phyloP scores from a whole-genome alignment of 2,797 vertebrate species.

The Cyclopterus lumpus region DNA sequence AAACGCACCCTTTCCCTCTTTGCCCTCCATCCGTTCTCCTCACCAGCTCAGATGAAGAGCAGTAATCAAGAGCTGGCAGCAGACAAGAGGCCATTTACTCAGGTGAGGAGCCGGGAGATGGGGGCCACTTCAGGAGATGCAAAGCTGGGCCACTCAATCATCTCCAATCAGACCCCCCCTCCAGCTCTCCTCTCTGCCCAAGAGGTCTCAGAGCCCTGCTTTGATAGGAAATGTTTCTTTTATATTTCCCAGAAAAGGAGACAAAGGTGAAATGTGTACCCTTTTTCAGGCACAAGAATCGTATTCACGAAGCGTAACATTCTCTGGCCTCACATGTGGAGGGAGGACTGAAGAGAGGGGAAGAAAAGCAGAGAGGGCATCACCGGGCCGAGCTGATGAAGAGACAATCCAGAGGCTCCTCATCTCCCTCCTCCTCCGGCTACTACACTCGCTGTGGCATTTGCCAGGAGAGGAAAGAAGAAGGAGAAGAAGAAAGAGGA shows the following conservation, averaged over 20 bases:
- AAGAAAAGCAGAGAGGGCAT: not conserved
- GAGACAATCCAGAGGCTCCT: conserved; percentile 30
- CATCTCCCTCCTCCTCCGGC: not conserved
- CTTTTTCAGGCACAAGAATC: not conserved
- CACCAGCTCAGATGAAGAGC: conserved; percentile 50
- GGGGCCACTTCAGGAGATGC: conserved; percentile 61
- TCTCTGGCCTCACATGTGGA: not conserved
- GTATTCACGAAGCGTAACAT: not conserved
- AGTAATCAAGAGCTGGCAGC: conserved; percentile 63
- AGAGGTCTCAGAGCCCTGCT: conserved; percentile 32
- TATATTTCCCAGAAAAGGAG: not conserved
- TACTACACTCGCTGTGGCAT: conserved; percentile 38
- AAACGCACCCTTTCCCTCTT: conserved; percentile 30
- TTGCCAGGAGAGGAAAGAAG: conserved; percentile 42
- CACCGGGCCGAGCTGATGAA: conserved; percentile 43
- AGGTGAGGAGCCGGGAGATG: conserved; percentile 58
- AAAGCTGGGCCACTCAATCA: conserved; percentile 55
- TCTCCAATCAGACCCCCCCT: conserved; percentile 54
- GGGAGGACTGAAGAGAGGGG: not conserved
- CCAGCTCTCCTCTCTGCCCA: not conserved
- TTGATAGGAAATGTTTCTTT: conserved; percentile 4
- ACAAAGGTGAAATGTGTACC: not conserved
- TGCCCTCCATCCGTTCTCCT: conserved; percentile 37
- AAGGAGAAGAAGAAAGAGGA: conserved; percentile 12
- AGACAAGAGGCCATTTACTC: conserved; percentile 70